Base-by-base conservation (phyloP, 2,797 vertebrate species). In the Naso thynnoides region DNA sequence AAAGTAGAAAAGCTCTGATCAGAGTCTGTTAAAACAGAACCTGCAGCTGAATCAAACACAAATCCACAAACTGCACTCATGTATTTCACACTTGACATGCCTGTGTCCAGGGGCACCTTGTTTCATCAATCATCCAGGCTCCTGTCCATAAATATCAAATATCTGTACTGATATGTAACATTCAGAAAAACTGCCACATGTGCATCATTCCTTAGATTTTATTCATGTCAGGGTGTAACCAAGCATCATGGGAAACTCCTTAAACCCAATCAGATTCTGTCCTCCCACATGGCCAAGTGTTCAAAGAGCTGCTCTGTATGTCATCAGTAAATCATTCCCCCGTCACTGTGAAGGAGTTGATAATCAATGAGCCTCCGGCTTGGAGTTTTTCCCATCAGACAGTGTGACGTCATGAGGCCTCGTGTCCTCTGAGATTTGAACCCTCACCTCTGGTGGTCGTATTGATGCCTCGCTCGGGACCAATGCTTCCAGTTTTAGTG, bases 241-340 rank as follows among this genome's bases (percentile, higher is more conserved):
- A 21, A 15, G 67, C 61, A 38, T 72, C 44, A 24, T 38, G 41
- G 48, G 55, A 53, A 27, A 26, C 36, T 29, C 19, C n/a, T 23
- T 6, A 14, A 26, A 27, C 21, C 31, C 49, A 4, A 16, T 49
- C 54, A 8, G 19, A 5, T 2, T 21, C 26, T 26, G 38, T 50
- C n/a, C 23, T 31, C 59, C 39, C 53, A 18, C 24, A n/a, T 8
- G 8, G 19, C 19, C 36, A 26, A 29, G 7, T 38, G 16, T 31
- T 31, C 8, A 38, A 11, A 23, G 3, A 42, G 49, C 66, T 48
- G 66, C 36, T 36, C 26, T 26, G 24, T 4, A 7, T 6, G 6
- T 36, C 18, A 23, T 57, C 49, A 47, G 18, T 58, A 1, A 52
- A 55, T 76, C 59, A 73, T 79, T 83, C 68, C 68, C 38, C 0